phyloP scores from a whole-genome alignment of 2,797 vertebrate genomes.

The Myotis myotis region DNA sequence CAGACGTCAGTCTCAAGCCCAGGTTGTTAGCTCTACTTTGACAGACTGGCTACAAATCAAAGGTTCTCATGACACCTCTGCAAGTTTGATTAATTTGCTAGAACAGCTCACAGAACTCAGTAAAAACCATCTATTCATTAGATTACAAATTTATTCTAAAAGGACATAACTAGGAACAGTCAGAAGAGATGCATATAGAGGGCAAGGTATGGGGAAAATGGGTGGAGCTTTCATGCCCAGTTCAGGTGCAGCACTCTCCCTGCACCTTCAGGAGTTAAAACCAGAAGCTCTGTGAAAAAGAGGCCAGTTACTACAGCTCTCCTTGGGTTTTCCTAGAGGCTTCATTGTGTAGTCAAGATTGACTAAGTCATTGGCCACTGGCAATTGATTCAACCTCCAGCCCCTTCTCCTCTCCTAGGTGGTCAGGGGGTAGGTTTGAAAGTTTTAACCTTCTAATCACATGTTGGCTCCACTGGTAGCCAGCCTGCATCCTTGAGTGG shows the following conservation, averaged over 20 bases:
- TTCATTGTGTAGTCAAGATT: not conserved
- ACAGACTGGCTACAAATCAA: not conserved
- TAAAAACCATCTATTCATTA: not conserved
- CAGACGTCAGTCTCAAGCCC: not conserved
- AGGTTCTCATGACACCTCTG: not conserved
- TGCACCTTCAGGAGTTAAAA: not conserved
- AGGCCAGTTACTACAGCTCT: not conserved
- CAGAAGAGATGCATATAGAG: not conserved
- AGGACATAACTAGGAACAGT: not conserved
- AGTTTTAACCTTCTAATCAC: not conserved
- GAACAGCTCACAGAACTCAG: not conserved
- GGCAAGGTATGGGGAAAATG: not conserved
- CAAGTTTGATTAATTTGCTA: not conserved
- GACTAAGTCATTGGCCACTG: not conserved
- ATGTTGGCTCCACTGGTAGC: not conserved
- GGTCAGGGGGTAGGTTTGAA: not conserved
- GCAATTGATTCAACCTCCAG: not conserved
- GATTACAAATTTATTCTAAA: not conserved
- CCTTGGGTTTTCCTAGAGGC: not conserved
- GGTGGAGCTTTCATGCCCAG: no score
- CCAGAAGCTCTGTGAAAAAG: not conserved
- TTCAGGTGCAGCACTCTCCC: not conserved
- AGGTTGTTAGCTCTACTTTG: not conserved
- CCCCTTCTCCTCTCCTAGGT: not conserved
- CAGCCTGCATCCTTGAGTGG: not conserved